phyloP scores from a whole-genome alignment of 2,113 vertebrate species.

The Haliaeetus leucogaster region DNA sequence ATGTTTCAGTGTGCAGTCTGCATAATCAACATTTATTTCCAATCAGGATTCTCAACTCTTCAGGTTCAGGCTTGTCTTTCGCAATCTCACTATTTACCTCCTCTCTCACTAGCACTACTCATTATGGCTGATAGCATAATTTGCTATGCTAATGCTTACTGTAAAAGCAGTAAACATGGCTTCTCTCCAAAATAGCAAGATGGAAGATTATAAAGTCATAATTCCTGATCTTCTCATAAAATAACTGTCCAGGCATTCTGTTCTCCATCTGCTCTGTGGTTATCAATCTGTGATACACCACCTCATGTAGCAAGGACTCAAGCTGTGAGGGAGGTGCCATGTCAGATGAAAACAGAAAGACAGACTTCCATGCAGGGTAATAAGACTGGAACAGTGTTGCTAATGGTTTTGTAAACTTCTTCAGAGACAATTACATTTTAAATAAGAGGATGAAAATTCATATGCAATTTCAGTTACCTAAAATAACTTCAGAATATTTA shows the following conservation, averaged over 20 bases:
- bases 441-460: background rate
- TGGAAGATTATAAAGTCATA: constrained; percentile 51
- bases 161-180: constrained; percentile 21
- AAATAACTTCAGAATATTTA: background rate
- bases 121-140: background rate
- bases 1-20: background rate
- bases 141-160: background rate
- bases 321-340: background rate
- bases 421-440: background rate
- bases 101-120: background rate
- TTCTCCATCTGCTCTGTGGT: constrained; percentile 43
- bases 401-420: background rate
- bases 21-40: background rate
- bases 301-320: background rate
- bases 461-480: background rate
- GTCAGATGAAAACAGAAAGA: background rate
- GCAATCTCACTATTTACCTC: background rate
- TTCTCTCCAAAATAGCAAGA: constrained; percentile 36
- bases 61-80: background rate
- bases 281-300: background rate
- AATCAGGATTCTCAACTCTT: background rate
- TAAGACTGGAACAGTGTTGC: background rate
- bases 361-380: background rate
- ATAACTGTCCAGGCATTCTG: constrained; percentile 24
- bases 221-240: constrained; percentile 39